Evolutionary conservation across 2,888 invertebrate genomes (phyloP).

Genomic region (Scaptomyza reducta): DNA sequence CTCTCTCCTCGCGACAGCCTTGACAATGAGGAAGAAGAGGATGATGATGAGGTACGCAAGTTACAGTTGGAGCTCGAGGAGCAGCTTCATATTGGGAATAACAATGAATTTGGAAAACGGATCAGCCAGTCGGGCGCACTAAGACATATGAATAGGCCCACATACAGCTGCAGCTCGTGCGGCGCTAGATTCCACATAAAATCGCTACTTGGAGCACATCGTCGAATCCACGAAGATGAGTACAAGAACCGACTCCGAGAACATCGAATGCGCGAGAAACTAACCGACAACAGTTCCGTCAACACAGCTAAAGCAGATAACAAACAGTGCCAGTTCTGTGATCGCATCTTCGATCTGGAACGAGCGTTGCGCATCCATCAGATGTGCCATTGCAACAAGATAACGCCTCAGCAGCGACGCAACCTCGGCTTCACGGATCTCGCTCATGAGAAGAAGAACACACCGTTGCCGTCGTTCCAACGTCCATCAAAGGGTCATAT

Average conservation of each 20-base stretch:
- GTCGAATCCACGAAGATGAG: conserved; percentile 61
- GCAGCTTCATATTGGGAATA: conserved; percentile 2
- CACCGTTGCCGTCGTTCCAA: conserved; percentile 62
- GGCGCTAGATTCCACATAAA: conserved; percentile 63
- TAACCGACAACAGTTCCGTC: conserved; percentile 1
- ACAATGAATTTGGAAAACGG: not conserved
- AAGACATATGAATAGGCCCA: conserved; percentile 33
- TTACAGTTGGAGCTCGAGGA: conserved; percentile 27
- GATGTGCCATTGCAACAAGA: conserved; percentile 65
- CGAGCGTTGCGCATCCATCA: conserved; percentile 70
- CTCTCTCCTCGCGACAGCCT: conserved; percentile 49
- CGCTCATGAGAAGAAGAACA: conserved; percentile 67
- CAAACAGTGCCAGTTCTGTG: conserved; percentile 61
- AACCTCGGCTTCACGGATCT: conserved; percentile 64
- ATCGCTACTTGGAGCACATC: conserved; percentile 63
- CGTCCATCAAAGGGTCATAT: conserved; percentile 7
- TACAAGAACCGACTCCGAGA: conserved; percentile 51
- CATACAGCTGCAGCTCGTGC: conserved; percentile 53
- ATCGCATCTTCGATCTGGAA: conserved; percentile 63
- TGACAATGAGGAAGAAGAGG: conserved; percentile 27
- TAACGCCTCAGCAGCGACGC: conserved; percentile 66
- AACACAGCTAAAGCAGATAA: not conserved
- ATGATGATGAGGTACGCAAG: conserved; percentile 11
- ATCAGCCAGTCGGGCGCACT: conserved; percentile 24
- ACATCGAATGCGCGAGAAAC: not conserved